Evolutionary conservation across 2,113 vertebrate species (phyloP).

Genomic region (Scytalopus superciliaris): DNA sequence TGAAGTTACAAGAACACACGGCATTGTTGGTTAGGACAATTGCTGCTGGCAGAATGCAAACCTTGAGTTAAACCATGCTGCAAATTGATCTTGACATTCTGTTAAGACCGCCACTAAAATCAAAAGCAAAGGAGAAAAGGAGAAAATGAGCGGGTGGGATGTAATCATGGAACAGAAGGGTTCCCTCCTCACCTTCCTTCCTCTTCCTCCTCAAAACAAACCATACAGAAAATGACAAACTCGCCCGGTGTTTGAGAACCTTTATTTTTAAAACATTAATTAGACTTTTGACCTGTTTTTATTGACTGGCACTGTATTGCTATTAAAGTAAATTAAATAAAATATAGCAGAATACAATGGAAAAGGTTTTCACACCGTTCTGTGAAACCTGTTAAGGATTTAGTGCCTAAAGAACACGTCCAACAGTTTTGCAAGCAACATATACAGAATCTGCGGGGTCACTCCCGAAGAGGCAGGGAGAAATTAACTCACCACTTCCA

Average conservation of each 20-base stretch:
- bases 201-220: constrained; percentile 77
- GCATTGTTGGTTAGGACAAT: constrained; percentile 83
- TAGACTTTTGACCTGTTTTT: constrained; percentile 83
- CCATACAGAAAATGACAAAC: constrained; percentile 79
- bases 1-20: constrained; percentile 88
- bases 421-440: constrained; percentile 53
- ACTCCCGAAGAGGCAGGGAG: constrained; percentile 26
- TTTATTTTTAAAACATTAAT: constrained; percentile 92
- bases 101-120: constrained; percentile 84
- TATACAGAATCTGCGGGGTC: constrained; percentile 28
- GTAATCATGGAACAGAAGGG: constrained; percentile 82
- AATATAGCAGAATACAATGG: constrained; percentile 55
- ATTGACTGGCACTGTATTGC: constrained; percentile 68
- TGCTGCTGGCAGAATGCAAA: constrained; percentile 82
- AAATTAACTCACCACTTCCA: constrained; percentile 49
- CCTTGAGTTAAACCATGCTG: constrained; percentile 88
- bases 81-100: constrained; percentile 90
- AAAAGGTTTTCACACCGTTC: constrained; percentile 26
- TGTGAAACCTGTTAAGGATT: constrained; percentile 59
- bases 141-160: constrained; percentile 85
- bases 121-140: constrained; percentile 85
- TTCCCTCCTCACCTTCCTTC: constrained; percentile 80
- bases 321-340: constrained; percentile 65
- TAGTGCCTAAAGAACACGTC: constrained; percentile 13
- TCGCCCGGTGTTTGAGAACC: constrained; percentile 81